Evolutionary conservation across 2,797 vertebrate genomes (phyloP).

Genomic region (Hybognathus amarus): DNA sequence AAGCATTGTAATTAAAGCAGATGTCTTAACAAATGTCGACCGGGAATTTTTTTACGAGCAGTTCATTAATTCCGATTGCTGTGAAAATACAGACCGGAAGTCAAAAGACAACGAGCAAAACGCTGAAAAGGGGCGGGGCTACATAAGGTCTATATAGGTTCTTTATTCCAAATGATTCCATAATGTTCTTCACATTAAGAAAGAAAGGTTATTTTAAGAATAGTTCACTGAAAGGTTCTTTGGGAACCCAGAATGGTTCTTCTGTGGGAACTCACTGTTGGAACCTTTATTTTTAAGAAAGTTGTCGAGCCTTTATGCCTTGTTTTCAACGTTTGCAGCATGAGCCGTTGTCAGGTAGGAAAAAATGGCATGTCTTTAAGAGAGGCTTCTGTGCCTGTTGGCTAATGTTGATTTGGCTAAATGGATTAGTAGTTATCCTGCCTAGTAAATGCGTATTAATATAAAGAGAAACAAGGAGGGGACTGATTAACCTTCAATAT

Average conservation of each 20-base stretch:
- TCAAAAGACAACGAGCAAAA: too few relatives aligned
- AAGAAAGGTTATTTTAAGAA: neutral
- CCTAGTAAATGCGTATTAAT: constrained; percentile 60
- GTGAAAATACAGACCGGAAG: too few relatives aligned
- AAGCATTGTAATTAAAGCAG: too few relatives aligned
- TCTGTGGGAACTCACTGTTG: too few relatives aligned
- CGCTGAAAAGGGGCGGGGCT: too few relatives aligned
- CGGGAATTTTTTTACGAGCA: too few relatives aligned
- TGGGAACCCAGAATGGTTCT: too few relatives aligned
- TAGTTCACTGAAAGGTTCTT: too few relatives aligned
- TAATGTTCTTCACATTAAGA: neutral
- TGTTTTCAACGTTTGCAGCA: neutral
- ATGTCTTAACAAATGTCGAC: too few relatives aligned
- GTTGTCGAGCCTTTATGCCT: neutral
- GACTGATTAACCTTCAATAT: constrained; percentile 31
- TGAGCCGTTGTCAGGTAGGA: neutral
- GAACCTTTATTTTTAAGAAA: neutral
- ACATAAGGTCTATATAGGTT: too few relatives aligned
- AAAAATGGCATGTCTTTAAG: constrained; percentile 54
- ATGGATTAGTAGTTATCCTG: constrained; percentile 74
- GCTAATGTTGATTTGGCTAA: constrained; percentile 75
- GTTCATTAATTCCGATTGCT: too few relatives aligned
- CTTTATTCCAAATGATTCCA: too few relatives aligned
- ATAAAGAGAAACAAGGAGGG: constrained; percentile 40
- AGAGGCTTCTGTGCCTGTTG: constrained; percentile 51